Evolutionary conservation across 2,113 vertebrate species (phyloP).

Genomic region (Sebastes schlegelii): DNA sequence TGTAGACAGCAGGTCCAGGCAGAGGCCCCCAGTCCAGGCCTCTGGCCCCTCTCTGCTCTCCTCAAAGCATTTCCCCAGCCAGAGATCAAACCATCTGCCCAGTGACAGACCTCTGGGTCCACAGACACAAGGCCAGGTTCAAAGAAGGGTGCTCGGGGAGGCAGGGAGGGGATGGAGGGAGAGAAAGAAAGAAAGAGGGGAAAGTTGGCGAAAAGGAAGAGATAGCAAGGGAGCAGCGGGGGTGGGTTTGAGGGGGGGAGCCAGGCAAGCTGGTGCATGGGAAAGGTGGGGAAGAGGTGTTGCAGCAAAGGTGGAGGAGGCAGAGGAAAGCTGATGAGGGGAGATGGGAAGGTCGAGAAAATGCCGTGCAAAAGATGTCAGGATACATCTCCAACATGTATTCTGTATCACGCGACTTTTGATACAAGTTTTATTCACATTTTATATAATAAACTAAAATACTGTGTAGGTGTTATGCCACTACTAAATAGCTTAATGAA

Average conservation of each 20-base stretch:
- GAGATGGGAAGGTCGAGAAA: slow-evolving; percentile 32
- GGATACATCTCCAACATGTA: slow-evolving; percentile 3
- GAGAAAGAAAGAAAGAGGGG: slow-evolving; percentile 22
- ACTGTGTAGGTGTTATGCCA: neutral
- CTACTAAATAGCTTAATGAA: neutral
- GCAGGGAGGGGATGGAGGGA: slow-evolving; percentile 48
- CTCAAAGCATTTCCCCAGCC: slow-evolving; percentile 88
- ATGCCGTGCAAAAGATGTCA: slow-evolving; percentile 20
- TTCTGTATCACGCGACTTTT: slow-evolving; percentile 12
- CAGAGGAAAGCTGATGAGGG: slow-evolving; percentile 46
- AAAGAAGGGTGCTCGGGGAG: slow-evolving; percentile 80
- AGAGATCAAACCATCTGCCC: slow-evolving; percentile 90
- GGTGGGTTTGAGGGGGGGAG: slow-evolving; percentile 77
- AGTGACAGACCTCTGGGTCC: slow-evolving; percentile 91
- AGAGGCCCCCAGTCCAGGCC: slow-evolving; percentile 65
- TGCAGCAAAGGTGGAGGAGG: slow-evolving; percentile 38
- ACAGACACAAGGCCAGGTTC: slow-evolving; percentile 90
- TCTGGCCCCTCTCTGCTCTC: slow-evolving; percentile 80
- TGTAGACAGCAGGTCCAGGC: slow-evolving; percentile 85
- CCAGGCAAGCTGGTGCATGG: slow-evolving; percentile 45
- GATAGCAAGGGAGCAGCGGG: slow-evolving; percentile 70
- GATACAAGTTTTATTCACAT: neutral
- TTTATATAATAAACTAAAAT: slow-evolving; percentile 4
- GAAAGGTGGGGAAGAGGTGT: slow-evolving; percentile 52
- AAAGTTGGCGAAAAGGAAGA: slow-evolving; percentile 45